Evolutionary conservation across 2,888 invertebrate species (phyloP), one percentile per base, ranked within the genome.

Genomic region (Nebria salina): DNA sequence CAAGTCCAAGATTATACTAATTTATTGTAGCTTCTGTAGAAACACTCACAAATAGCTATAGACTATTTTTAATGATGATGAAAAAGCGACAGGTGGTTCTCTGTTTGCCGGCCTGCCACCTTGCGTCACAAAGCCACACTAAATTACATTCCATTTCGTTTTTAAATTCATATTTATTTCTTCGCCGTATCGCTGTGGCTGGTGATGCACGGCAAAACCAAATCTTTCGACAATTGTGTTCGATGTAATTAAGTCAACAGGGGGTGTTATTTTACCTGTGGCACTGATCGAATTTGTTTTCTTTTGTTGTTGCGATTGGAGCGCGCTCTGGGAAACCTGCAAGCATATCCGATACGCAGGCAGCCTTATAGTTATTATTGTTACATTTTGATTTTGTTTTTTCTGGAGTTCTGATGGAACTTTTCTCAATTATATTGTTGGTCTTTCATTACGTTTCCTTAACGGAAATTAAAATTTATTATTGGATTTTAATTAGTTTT

Each of bases 1-100:
- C 54, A 8, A 54, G 54, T 54, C 54, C 54, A 54, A 54, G 54
- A 54, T 54, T 54, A 54, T 13, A 54, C 54, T 54, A 54, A 54
- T 54, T 54, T 54, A 54, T 54, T 54, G 54, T 54, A 54, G 54
- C 54, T 54, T 54, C 54, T 54, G 54, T 54, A 8, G 11, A 54
- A 13, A 13, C 54, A 54, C 54, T 8, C 8, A 54, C 54, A 54
- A 54, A 54, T 13, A 54, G 54, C 11, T 2, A 54, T 54, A 54
- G 6, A 54, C 54, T 54, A 13, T 13, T 54, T 54, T 54, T 54
- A 54, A 54, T 54, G 54, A 54, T 77, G 72, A 77, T 77, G 70
- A 54, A 43, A 72, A 26, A 64, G 65, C 76, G 77, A 72, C 77
- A 77, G 77, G 77, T 77, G 77, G 65, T 75, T 75, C 75, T 65